Evolutionary conservation across 2,797 vertebrate species (phyloP).

Genomic region (Chromis chromis): DNA sequence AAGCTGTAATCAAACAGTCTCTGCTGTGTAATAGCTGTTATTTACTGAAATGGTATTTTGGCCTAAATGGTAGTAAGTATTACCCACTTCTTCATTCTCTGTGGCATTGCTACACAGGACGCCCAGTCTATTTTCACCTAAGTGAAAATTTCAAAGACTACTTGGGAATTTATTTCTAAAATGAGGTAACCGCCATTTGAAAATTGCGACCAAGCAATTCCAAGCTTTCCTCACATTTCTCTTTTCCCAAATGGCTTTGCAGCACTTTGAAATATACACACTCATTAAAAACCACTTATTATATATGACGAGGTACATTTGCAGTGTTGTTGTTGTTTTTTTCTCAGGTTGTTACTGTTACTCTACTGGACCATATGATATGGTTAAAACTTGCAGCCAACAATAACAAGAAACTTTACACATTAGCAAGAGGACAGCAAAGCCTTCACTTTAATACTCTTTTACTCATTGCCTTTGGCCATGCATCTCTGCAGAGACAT

Average conservation of each 20-base stretch:
- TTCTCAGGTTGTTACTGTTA: not conserved
- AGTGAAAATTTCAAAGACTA: not conserved
- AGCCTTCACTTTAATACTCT: constrained; percentile 6
- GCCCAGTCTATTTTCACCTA: not conserved
- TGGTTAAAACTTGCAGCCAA: not conserved
- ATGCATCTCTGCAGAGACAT: constrained; percentile 13
- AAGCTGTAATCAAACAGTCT: not conserved
- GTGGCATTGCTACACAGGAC: no score
- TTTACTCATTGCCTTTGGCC: constrained; percentile 10
- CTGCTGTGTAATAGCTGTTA: constrained; percentile 5
- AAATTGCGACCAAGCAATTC: constrained; percentile 25
- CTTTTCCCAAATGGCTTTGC: constrained; percentile 22
- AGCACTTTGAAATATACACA: constrained; percentile 31
- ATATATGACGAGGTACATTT: constrained; percentile 30
- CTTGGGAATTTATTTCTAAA: constrained; percentile 1
- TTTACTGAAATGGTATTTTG: not conserved
- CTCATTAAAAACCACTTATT: constrained; percentile 43
- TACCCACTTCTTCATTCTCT: no score
- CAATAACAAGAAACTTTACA: constrained; percentile 19
- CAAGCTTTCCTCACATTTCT: not conserved
- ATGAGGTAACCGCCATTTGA: constrained; percentile 6
- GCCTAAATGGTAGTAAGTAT: no score
- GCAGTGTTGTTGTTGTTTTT: not conserved
- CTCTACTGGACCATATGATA: not conserved
- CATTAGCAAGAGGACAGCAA: not conserved